Percentiles rank a stretch among this genome's conserved stretches.
Conservation (phyloP, 2,888 invertebrate species). For the Norana najaformis region DNA sequence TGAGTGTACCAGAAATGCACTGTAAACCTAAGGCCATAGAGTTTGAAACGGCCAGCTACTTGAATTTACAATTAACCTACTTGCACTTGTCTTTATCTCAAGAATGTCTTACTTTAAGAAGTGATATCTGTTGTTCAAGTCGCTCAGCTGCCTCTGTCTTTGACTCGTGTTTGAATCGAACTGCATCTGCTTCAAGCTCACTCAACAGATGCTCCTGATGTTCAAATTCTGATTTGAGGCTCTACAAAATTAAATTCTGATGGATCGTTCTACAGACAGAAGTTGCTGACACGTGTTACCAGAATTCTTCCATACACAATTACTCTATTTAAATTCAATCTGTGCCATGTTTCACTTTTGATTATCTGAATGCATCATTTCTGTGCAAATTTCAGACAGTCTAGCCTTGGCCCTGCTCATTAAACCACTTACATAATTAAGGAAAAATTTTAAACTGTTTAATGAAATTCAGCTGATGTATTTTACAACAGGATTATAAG, state of each 20-base stretch:
- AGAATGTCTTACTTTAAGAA: constrained; percentile 67
- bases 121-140: constrained; percentile 74
- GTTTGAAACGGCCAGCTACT: background rate
- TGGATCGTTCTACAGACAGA: background rate
- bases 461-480: no score
- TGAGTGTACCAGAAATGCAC: background rate
- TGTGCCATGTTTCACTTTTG: background rate
- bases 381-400: background rate
- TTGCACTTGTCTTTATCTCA: background rate
- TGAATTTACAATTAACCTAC: background rate
- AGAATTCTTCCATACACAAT: background rate
- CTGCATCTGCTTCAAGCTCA: constrained; percentile 72
- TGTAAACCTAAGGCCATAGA: background rate
- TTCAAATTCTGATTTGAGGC: constrained; percentile 73
- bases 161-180: constrained; percentile 72
- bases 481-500: no score
- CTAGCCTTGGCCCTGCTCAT: no score
- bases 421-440: no score
- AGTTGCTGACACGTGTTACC: background rate
- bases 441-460: no score
- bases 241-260: constrained; percentile 62
- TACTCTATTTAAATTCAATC: background rate
- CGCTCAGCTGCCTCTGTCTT: constrained; percentile 77
- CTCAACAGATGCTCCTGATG: constrained; percentile 71
- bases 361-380: background rate